These are phyloP conservation scores for Perizoma affinitatum DNA, from an alignment of 2,888 invertebrate species.

Conservation along the genomic window DNA sequence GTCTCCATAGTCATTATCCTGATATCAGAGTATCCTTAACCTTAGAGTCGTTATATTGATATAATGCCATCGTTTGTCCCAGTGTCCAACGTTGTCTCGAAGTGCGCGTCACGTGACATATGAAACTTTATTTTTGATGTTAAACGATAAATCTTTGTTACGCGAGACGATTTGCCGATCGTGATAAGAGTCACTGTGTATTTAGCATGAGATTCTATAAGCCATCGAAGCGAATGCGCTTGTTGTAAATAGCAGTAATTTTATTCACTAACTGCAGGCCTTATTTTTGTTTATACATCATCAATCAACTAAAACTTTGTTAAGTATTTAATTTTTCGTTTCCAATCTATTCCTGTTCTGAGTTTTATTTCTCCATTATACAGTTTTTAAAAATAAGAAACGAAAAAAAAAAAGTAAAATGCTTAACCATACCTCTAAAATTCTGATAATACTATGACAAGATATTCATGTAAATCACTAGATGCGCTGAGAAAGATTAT, in stretches of 20 bases:
- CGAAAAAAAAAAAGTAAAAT: no score
- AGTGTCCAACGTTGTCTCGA: constrained; percentile 39
- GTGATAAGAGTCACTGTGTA: constrained; percentile 16
- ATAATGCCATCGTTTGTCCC: constrained; percentile 53
- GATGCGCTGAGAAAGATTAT: no score
- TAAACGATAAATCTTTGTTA: constrained; percentile 55
- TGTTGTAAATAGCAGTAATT: no score
- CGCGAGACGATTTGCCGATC: constrained; percentile 42
- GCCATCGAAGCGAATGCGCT: not conserved
- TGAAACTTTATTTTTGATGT: constrained; percentile 59
- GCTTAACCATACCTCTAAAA: no score
- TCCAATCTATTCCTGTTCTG: no score
- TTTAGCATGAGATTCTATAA: not conserved
- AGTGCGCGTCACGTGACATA: constrained; percentile 33
- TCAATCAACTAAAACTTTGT: no score
- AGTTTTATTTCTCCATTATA: no score
- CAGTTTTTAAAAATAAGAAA: no score
- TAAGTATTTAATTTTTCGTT: no score
- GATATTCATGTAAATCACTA: no score
- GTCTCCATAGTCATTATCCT: constrained; percentile 31
- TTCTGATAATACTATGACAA: no score
- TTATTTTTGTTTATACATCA: not conserved
- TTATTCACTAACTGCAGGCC: no score
- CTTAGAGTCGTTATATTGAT: constrained; percentile 62
- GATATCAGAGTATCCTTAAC: constrained; percentile 55